Evolutionary conservation across 2,113 vertebrate species (phyloP), one percentile per base, ranked within the genome.

Genomic region (Eleginops maclovinus): DNA sequence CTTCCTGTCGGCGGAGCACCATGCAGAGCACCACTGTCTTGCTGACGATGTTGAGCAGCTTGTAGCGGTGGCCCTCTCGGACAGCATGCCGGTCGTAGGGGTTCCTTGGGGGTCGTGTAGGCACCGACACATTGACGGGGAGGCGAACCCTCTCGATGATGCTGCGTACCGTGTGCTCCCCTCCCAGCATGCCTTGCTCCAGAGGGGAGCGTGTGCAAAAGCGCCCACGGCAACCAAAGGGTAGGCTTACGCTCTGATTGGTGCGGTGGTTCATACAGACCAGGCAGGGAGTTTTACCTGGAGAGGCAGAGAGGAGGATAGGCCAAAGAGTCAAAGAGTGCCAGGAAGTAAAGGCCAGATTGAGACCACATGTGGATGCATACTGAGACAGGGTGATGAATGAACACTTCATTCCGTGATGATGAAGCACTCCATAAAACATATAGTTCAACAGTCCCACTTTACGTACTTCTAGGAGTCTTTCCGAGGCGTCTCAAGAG

Each of bases 181-280:
- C 97, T 77, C 98, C 97, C 94, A 96, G 96, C 96, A 99, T 97
- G 77, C 97, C 96, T 91, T 99, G 95, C 93, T 99, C 98, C 78
- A 97, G 92, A 0, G 97, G 98, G 60, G 97, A 98, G 76, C 98
- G 97, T 0, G 98, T 99, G 94, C 98, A 98, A 92, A 99, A 99
- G 85, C 96, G 96, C 36, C 98, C 98, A 28, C 95, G 95, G 93
- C 98, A 99, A 91, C 97, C 97, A 86, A 99, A 98, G 59, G 98
- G 98, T 51, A 99, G 92, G 91, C 98, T 98, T 83, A 99, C 92
- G 83, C 98, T 99, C 94, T 99, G 98, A 50, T 98, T 99, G 93
- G 98, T 99, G 87, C 98, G 97, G 85, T 99, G 98, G 93, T 99
- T 99, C 96, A 99, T 96, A 83, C 98, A 99, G 93, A 99, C 98